Evolutionary conservation across 2,113 vertebrate genomes (phyloP), one percentile per base, ranked within the genome.

Genomic region (Aspidoscelis tigris): DNA sequence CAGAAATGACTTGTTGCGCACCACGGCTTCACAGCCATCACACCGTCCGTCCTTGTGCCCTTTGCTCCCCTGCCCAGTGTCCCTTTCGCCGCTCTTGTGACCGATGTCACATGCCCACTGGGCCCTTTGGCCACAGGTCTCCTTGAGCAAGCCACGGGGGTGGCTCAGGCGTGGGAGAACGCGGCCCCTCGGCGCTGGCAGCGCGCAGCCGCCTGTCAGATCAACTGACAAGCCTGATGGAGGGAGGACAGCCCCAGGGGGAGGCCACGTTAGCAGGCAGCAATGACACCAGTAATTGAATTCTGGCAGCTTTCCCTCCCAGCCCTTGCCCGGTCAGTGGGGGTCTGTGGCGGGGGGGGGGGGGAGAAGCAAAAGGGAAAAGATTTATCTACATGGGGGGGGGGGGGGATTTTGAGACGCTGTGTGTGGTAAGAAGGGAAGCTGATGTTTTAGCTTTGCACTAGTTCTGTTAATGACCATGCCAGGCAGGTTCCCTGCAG

Each of bases 271-370:
- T 21, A 20, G 81, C 81, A 39, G 71, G 39, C 41, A 11, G 58
- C 58, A 74, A 22, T 22, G 71, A 75, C 24, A 65, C 55, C 58
- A n/a, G 81, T 50, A 74, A 82, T 82, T 75, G 71, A 75, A 65
- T 82, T 71, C 41, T 74, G 71, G 41, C 70, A 65, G 41, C 24
- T 74, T 70, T 33, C 1, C 24, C 24, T 26, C 20, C 71, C 33
- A 7, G 55, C 33, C 22, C 22, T 33, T 73, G 70, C 71, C 71
- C 22, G 10, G 70, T 8, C 41, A 64, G 80, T 4, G 11, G 47
- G n/a, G 69, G 70, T 8, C 41, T 44, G 80, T 4, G 11, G 47
- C 26, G 69, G 69, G 43, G 47, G 47, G 47, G 47, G 47, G 47
- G 47, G 8, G 47, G 8, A 50, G 18, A 61, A 18, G 53, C n/a